phyloP scores from a whole-genome alignment of 2,113 vertebrate genomes.

The Furnarius figulus region DNA sequence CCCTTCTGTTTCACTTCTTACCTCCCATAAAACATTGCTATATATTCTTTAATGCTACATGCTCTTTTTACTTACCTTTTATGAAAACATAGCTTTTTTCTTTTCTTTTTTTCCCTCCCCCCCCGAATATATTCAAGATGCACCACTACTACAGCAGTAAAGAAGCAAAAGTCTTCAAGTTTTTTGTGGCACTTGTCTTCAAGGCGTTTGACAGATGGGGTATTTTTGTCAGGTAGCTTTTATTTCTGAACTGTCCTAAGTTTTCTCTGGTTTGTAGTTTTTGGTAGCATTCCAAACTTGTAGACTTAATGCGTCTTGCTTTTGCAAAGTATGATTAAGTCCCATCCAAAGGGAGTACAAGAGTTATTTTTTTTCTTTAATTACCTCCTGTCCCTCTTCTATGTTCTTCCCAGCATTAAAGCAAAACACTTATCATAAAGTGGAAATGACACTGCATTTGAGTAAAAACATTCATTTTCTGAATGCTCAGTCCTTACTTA shows the following conservation, averaged over 20 bases:
- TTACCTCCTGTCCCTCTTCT: neutral
- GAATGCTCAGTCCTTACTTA: neutral
- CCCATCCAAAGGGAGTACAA: neutral
- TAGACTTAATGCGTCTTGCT: neutral
- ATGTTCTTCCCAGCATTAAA: neutral
- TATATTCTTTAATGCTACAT: neutral
- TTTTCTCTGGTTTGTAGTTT: neutral
- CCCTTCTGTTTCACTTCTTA: neutral
- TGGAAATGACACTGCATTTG: neutral
- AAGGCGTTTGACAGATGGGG: neutral
- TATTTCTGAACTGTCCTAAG: neutral
- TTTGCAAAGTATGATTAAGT: neutral
- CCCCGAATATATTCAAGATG: neutral
- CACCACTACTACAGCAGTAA: neutral
- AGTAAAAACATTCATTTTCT: slow-evolving; percentile 22
- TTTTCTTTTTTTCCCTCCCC: no score
- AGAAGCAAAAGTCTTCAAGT: neutral
- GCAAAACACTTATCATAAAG: neutral
- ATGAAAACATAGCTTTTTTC: neutral
- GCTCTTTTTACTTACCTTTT: neutral
- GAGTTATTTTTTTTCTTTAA: neutral
- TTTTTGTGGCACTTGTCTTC: neutral
- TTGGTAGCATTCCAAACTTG: neutral
- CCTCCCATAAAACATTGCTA: neutral
- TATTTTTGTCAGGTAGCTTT: neutral